Conservation (phyloP, 2,888 invertebrate species). For the Dioctria linearis region DNA sequence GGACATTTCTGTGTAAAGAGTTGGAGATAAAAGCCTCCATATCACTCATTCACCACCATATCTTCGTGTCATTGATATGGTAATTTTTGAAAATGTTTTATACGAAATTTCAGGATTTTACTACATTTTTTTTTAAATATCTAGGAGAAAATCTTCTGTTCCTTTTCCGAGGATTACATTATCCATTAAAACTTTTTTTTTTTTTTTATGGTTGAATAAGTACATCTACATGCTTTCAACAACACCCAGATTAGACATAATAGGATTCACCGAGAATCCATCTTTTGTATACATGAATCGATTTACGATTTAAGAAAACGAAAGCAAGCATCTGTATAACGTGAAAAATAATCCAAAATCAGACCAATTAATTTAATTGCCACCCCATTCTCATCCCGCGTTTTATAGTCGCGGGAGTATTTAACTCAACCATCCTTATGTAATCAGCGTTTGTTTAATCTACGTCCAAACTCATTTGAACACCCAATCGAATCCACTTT, state of each 20-base stretch:
- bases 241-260: too few relatives aligned
- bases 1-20: not conserved
- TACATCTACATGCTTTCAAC: too few relatives aligned
- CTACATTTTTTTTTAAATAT: too few relatives aligned
- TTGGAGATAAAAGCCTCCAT: not conserved
- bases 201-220: too few relatives aligned
- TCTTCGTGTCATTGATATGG: conserved; percentile 12
- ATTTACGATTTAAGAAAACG: too few relatives aligned
- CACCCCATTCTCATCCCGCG: not conserved
- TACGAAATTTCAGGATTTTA: not conserved
- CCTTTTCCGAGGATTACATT: too few relatives aligned
- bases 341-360: conserved; percentile 7
- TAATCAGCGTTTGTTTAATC: conserved; percentile 45
- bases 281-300: too few relatives aligned
- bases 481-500: conserved; percentile 42
- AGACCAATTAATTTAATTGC: conserved; percentile 38
- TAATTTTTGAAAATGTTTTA: conserved; percentile 9
- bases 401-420: not conserved
- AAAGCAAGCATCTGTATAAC: not conserved
- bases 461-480: conserved; percentile 33
- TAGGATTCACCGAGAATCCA: too few relatives aligned
- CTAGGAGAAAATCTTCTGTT: too few relatives aligned
- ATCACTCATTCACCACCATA: too few relatives aligned
- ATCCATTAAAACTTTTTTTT: too few relatives aligned
- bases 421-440: conserved; percentile 18